A percentile compares a stretch with the other conserved stretches of the same genome.
These are phyloP conservation scores for Osmerus eperlanus DNA, from an alignment of 2,113 vertebrate species.

Conservation along the genomic window DNA sequence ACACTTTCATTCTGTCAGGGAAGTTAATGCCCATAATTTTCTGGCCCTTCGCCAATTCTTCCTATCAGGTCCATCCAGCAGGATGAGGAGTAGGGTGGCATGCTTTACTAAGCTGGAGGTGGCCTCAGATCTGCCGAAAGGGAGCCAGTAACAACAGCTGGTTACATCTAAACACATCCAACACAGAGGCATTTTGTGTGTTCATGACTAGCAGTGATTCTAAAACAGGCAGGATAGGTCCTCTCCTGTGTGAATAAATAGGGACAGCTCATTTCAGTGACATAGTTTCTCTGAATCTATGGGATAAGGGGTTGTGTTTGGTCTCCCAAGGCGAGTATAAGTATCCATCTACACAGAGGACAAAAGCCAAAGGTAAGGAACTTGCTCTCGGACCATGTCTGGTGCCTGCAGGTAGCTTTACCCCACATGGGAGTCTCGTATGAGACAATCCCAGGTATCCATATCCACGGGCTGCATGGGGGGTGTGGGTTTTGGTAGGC, in stretches of 20 bases:
- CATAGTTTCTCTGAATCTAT: constrained; percentile 24
- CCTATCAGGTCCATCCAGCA: constrained; percentile 26
- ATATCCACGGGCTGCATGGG: constrained; percentile 55
- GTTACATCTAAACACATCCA: constrained; percentile 67
- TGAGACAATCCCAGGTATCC: constrained; percentile 64
- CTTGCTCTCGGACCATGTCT: constrained; percentile 27
- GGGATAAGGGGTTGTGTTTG: constrained; percentile 46
- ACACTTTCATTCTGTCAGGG: constrained; percentile 28
- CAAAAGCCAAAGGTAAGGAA: constrained; percentile 31
- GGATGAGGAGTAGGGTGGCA: constrained; percentile 19
- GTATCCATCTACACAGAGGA: constrained; percentile 25
- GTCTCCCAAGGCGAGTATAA: constrained; percentile 16
- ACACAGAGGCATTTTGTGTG: constrained; percentile 63
- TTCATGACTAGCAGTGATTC: constrained; percentile 63
- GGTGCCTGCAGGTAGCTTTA: constrained; percentile 52
- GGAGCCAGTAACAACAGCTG: constrained; percentile 60
- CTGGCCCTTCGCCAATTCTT: constrained; percentile 9
- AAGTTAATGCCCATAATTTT: not conserved
- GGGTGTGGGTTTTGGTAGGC: constrained; percentile 37
- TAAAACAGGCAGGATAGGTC: constrained; percentile 68
- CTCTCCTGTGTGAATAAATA: constrained; percentile 67
- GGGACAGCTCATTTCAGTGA: constrained; percentile 41
- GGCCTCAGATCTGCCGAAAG: constrained; percentile 24
- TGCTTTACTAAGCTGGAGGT: constrained; percentile 49
- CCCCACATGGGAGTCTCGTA: constrained; percentile 44